Conservation (phyloP, 2,113 vertebrate genomes). For the Galeopterus variegatus region DNA sequence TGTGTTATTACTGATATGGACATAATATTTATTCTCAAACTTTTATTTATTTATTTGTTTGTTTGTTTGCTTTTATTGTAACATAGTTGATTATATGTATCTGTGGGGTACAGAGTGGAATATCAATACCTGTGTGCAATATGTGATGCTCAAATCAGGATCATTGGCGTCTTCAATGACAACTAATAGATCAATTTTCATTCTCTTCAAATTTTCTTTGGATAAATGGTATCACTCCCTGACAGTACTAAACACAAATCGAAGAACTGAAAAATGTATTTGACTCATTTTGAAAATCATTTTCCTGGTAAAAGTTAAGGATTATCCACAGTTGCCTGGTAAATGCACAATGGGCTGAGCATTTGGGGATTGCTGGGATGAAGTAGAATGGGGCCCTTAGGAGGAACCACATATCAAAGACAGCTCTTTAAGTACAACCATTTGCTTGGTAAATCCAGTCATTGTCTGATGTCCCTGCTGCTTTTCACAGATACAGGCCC, state of each 20-base stretch:
- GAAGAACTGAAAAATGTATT: not conserved
- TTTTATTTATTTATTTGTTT: not conserved
- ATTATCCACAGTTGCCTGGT: too few species aligned
- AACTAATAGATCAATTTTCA: not conserved
- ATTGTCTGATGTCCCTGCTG: not conserved
- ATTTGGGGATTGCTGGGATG: too few species aligned
- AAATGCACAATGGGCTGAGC: not conserved
- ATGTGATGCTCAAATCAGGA: too few species aligned
- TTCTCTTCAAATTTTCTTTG: not conserved
- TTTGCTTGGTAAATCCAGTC: not conserved
- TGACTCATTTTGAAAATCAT: not conserved
- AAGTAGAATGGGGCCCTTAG: rapidly evolving
- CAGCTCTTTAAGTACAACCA: rapidly evolving
- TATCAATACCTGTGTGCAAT: too few species aligned
- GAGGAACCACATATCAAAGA: not conserved
- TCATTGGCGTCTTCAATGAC: not conserved
- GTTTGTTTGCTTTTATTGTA: too few species aligned
- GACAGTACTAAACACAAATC: not conserved
- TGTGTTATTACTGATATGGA: not conserved
- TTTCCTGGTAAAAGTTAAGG: not conserved
- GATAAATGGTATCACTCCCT: not conserved
- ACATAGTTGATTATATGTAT: too few species aligned
- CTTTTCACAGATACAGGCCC: constrained; percentile 92
- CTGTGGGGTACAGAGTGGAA: too few species aligned
- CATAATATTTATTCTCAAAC: not conserved